Evolutionary conservation across 64 coral and sea anemone species (phyloP), one percentile per base, ranked within the genome.

Genomic region (Catalaphyllia jardinei): DNA sequence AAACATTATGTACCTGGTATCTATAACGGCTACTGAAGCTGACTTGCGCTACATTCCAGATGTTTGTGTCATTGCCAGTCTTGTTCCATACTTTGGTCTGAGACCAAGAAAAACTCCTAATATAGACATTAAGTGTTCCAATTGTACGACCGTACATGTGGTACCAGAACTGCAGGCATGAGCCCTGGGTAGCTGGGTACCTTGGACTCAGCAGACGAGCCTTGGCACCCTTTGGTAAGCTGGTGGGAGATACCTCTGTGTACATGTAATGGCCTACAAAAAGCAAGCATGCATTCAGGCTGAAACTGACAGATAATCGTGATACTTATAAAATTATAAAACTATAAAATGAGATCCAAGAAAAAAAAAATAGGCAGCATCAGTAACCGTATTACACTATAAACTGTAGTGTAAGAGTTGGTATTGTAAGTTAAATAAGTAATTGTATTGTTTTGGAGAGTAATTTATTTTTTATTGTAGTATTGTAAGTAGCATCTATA

Each of bases 241-340:
- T 74, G 9, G 0, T 0, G 8, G 93, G 93, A 4, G 89, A 93
- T 67, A 91, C 92, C 75, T 98, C 96, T 27, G 71, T 86, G 64
- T 94, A 98, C 96, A 98, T 98, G 87, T 90, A 98, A 91, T 98
- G 96, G 49, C 96, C 96, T 98, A 46, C 38, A 67, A 83, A 59
- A 61, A 79, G 30, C 29, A 64, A 55, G 4, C 38, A 39, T 3
- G 38, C 38, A 39, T 39, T 39, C 38, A 39, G 38, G 38, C 2
- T 39, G 38, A 39, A 39, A 39, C 38, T 39, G 38, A 39, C 4
- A 39, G 38, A 39, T 4, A 39, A 39, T 39, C 38, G 4, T 39
- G 38, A 39, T 4, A 39, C n/a, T n/a, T n/a, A n/a, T n/a, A n/a
- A n/a, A n/a, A n/a, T n/a, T n/a, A n/a, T n/a, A n/a, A n/a, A n/a